Evolutionary conservation across 2,888 invertebrate species (phyloP), one percentile per base, ranked within the genome.

Genomic region (Xylocampa areola): DNA sequence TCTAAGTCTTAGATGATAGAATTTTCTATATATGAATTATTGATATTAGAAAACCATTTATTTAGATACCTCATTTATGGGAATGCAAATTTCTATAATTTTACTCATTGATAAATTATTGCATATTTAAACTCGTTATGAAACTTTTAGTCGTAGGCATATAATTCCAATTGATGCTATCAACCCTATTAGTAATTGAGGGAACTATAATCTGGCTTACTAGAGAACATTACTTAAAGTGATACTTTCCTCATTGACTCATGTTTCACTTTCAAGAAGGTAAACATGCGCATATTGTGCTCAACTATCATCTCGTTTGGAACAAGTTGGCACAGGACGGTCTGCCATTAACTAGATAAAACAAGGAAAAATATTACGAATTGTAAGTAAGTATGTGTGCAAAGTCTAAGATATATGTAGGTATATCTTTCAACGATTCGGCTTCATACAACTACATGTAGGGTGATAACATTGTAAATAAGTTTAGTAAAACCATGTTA

Each of bases 161-260:
- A 10, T 33, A 21, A 17, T 35, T 44, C 21, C 37, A 51, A 36
- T 19, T 30, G 27, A 45, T 23, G 6, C 5, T 17, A 14, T n/a
- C 25, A 51, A 14, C 40, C 14, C 32, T 44, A n/a, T 16, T 19
- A 11, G 14, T 39, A 25, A 48, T 6, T 21, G 6, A 4, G n/a
- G 17, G 21, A 19, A 49, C 11, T 19, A 4, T 7, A 30, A 27
- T 19, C 21, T 13, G 25, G 21, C 4, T 30, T 14, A 13, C 21
- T 23, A 30, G 55, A 43, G 54, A 52, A 51, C 40, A 27, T 57
- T 48, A 52, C 25, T 58, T 53, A 50, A 33, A 68, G 41, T 29
- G 44, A 62, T 41, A 65, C 64, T 76, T 73, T 73, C 68, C 72
- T 69, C 47, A 61, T 61, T 72, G 60, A 48, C 43, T 68, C 68